Base-by-base conservation (phyloP, 2,888 invertebrate species). In the Omphaloscelis lunosa region DNA sequence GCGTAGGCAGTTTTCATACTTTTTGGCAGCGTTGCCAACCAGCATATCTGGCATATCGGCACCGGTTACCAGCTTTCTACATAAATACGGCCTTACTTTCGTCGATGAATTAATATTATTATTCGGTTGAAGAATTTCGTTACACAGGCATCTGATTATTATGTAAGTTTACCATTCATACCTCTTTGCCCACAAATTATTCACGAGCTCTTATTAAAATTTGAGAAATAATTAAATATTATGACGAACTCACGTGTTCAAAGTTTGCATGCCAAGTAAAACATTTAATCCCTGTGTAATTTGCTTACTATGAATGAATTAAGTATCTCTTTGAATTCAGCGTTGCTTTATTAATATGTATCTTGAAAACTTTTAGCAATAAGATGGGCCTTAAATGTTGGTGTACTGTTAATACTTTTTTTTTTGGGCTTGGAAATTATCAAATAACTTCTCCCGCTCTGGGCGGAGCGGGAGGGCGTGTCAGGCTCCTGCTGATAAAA, bases 261-360 rank as follows among this genome's bases (percentile, higher is more conserved):
- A 66, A 73, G n/a, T 61, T 62, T 34, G 45, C 29, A 62, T 72
- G 5, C 15, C 45, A 15, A 15, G 45, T 48, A 48, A 48, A 48
- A 80, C 34, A 65, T 17, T 65, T 4, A 20, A 20, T 20, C 12
- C 15, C 17, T 20, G 11, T 29, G 12, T 45, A 23, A 53, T 34
- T 72, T 56, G 5, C 39, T 80, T 29, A 45, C n/a, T n/a, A 27
- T n/a, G 12, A 80, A 48, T 56, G 48, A 61, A 80, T 53, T 62
- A 45, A 15, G 0, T 12, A 45, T 45, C 12, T 45, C 12, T 45
- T 12, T 45, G 12, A 45, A 41, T 66, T 65, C 48, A 39, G 27
- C 29, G 6, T 62, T 34, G 17, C 0, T 48, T 48, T 45, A 17
- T 34, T 3, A n/a, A n/a, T n/a, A n/a, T n/a, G n/a, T n/a, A n/a